These are phyloP conservation scores for Coleophora deauratella DNA, from an alignment of 2,888 invertebrate genomes.

Conservation along the genomic window DNA sequence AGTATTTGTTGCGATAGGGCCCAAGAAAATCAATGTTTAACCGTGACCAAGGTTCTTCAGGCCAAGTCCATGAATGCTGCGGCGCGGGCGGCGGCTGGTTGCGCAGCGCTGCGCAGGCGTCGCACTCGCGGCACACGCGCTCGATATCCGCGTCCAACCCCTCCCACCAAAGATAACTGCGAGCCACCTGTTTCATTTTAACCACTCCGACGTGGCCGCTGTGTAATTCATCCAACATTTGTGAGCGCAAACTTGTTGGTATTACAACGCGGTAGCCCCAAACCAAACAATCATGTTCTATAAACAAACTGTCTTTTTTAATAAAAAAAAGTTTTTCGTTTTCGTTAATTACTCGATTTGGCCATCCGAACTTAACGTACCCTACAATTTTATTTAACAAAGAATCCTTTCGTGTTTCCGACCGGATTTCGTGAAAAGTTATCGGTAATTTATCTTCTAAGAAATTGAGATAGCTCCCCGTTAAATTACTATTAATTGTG, in stretches of 20 bases:
- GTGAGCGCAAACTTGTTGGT: not conserved
- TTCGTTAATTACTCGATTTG: slow-evolving; percentile 3
- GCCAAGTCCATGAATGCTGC: no score
- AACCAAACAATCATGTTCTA: slow-evolving; percentile 9
- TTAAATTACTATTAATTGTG: not conserved
- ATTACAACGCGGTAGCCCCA: slow-evolving; percentile 10
- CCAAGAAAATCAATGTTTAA: no score
- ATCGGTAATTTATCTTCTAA: slow-evolving; percentile 11
- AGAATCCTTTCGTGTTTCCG: slow-evolving; percentile 8
- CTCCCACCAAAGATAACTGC: no score
- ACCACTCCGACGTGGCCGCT: slow-evolving; percentile 10
- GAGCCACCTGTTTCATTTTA: no score
- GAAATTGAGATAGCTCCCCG: slow-evolving; percentile 5
- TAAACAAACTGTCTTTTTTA: slow-evolving; percentile 4
- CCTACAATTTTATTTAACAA: slow-evolving; percentile 13
- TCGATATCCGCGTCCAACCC: no score
- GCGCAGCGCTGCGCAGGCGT: no score
- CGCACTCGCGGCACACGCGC: no score
- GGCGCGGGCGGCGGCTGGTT: no score
- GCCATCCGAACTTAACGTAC: slow-evolving; percentile 16
- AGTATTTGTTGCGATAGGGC: no score
- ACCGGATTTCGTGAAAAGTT: slow-evolving; percentile 8
- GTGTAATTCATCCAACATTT: slow-evolving; percentile 5
- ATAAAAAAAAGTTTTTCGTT: slow-evolving; percentile 8
- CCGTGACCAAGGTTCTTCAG: no score